These are phyloP conservation scores for Phasianus colchicus DNA, from an alignment of 2,113 vertebrate genomes.

Conservation along the genomic window DNA sequence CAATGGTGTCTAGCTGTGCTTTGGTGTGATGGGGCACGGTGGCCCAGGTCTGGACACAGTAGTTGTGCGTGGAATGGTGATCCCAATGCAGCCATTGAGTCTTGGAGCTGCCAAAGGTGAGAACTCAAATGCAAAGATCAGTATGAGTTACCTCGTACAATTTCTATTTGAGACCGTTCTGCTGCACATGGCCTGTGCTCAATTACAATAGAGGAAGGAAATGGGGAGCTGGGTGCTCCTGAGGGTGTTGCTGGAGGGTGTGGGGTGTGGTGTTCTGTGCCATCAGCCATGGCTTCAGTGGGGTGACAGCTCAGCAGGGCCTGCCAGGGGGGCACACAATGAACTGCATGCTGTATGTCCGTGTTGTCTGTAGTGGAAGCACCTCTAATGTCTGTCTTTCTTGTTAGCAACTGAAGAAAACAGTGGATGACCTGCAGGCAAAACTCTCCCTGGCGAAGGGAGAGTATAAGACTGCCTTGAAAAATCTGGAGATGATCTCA, in stretches of 20 bases:
- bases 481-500: conserved; percentile 95
- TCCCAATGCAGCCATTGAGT: not conserved
- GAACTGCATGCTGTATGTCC: rapidly evolving
- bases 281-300: not conserved
- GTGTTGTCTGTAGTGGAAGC: rapidly evolving
- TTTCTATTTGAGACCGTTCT: not conserved
- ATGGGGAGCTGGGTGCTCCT: not conserved
- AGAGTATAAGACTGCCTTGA: conserved; percentile 92
- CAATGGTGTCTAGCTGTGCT: not conserved
- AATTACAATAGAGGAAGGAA: not conserved
- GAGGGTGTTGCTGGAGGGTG: not conserved
- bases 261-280: rapidly evolving
- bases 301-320: not conserved
- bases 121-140: not conserved
- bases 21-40: not conserved
- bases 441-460: conserved; percentile 90
- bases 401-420: conserved; percentile 93
- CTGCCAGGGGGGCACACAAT: rapidly evolving
- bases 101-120: not conserved
- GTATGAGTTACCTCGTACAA: not conserved
- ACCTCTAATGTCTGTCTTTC: not conserved
- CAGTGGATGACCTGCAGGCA: conserved; percentile 92
- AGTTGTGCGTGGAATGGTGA: not conserved
- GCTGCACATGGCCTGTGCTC: not conserved
- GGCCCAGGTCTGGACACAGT: not conserved